Percentiles rank a stretch among this genome's conserved stretches.
These are phyloP conservation scores for Drosophila pseudoananassae DNA, from an alignment of 1,140 invertebrate genomes.

Conservation along the genomic window DNA sequence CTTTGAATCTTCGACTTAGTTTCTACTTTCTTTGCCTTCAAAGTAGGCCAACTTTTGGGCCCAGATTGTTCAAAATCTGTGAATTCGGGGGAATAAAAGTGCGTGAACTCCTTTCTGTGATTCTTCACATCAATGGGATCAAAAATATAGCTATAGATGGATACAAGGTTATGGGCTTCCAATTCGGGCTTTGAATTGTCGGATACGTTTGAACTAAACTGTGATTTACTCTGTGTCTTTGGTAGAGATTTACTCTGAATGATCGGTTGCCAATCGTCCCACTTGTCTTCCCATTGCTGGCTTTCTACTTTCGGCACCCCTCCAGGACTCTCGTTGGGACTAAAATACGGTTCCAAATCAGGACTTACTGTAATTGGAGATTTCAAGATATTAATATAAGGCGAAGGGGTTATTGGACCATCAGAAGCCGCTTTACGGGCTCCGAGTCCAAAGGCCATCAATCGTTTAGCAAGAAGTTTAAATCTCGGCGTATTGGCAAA, in stretches of 20 bases:
- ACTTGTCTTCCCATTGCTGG: no score
- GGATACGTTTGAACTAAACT: background rate
- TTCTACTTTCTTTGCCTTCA: background rate
- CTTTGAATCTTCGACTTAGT: background rate
- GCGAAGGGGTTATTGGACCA: no score
- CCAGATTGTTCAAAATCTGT: background rate
- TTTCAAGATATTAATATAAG: background rate
- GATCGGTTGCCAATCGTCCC: background rate
- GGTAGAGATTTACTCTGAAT: background rate
- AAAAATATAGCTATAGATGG: background rate
- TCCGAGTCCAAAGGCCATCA: background rate
- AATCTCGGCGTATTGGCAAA: background rate
- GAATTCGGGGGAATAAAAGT: background rate
- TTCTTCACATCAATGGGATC: conserved; percentile 7
- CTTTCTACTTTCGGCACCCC: no score
- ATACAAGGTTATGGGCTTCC: background rate
- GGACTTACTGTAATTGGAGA: background rate
- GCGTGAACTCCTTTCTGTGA: background rate
- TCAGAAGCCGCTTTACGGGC: no score
- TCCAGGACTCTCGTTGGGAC: no score
- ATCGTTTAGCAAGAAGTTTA: background rate
- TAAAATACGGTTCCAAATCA: no score
- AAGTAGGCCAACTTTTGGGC: conserved; percentile 17
- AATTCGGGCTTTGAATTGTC: background rate
- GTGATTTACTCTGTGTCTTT: no score